Conservation (phyloP, 2,113 vertebrate genomes). For the Cacatua alba region DNA sequence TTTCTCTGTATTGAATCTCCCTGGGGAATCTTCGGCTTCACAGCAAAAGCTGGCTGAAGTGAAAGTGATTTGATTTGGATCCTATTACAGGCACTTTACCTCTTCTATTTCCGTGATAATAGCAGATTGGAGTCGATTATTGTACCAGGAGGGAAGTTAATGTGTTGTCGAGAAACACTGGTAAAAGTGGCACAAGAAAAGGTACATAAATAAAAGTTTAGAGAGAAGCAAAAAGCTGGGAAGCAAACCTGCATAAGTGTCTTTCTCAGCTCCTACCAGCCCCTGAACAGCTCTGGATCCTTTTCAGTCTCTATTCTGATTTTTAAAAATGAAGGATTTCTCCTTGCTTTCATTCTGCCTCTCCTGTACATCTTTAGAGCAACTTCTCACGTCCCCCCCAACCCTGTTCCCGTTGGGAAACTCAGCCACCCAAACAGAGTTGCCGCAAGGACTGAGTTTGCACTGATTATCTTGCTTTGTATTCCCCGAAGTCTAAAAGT, state of each 20-base stretch:
- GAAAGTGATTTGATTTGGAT: constrained; percentile 91
- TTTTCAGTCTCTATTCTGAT: not conserved
- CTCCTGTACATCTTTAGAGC: not conserved
- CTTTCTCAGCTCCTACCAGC: not conserved
- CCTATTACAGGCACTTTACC: constrained; percentile 87
- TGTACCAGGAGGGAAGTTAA: constrained; percentile 85
- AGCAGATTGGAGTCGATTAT: constrained; percentile 89
- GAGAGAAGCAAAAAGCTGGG: constrained; percentile 54
- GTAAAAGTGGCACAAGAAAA: constrained; percentile 73
- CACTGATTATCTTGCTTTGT: constrained; percentile 26
- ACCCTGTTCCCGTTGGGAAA: not conserved
- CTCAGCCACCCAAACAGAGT: constrained; percentile 10
- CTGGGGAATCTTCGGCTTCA: constrained; percentile 81
- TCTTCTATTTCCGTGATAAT: constrained; percentile 88
- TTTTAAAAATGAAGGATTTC: not conserved
- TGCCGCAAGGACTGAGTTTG: not conserved
- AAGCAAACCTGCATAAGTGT: constrained; percentile 15
- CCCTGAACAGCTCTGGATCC: not conserved
- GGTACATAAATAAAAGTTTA: constrained; percentile 76
- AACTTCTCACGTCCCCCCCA: not conserved
- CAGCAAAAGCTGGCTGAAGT: constrained; percentile 83
- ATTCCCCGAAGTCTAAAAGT: constrained; percentile 39
- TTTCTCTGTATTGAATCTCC: constrained; percentile 84
- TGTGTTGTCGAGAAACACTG: constrained; percentile 84
- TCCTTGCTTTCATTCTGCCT: not conserved